Evolutionary conservation across 2,113 vertebrate genomes (phyloP).

Genomic region (Heptranchias perlo): DNA sequence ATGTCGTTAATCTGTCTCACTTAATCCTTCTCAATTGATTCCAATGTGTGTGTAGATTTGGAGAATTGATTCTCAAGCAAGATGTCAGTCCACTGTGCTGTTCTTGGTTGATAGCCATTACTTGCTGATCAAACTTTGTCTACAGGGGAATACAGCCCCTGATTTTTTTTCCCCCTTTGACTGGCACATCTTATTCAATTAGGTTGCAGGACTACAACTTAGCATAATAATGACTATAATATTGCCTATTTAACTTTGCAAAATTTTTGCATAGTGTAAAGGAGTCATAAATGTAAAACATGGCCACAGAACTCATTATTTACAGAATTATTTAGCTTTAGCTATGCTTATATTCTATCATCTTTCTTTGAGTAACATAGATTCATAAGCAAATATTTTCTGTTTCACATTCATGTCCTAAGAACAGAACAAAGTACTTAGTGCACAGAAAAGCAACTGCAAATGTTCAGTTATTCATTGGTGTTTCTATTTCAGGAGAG

Average conservation of each 20-base stretch:
- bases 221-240: neutral
- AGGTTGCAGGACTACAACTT: neutral
- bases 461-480: neutral
- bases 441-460: neutral
- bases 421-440: neutral
- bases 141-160: neutral
- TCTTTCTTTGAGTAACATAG: neutral
- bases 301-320: neutral
- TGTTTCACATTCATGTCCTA: neutral
- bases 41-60: slow-evolving; percentile 39
- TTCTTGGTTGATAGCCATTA: slow-evolving; percentile 34
- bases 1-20: slow-evolving; percentile 48
- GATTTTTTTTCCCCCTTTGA: neutral
- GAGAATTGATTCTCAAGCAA: slow-evolving; percentile 43
- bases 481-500: neutral
- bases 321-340: neutral
- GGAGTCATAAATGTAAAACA: neutral
- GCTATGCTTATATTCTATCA: neutral
- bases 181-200: neutral
- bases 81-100: slow-evolving; percentile 10
- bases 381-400: neutral
- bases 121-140: slow-evolving; percentile 30
- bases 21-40: slow-evolving; percentile 47
- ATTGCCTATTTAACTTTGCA: neutral
- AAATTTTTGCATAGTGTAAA: neutral